phyloP scores from a whole-genome alignment of 30 jellyfish, hydroid and myxozoan genomes.

The Turritopsis dohrnii region DNA sequence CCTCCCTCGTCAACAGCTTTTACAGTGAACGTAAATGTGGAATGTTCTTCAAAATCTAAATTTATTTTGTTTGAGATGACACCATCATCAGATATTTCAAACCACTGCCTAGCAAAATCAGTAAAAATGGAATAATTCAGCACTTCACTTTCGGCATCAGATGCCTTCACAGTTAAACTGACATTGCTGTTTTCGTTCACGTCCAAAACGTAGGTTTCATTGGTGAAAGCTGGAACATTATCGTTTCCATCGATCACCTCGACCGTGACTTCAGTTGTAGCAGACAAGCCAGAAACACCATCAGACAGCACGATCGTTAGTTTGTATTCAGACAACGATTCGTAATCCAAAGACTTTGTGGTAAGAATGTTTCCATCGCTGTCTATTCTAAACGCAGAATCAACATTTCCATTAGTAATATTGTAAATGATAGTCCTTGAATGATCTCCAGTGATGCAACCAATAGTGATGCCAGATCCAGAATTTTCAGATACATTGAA shows the following conservation, averaged over 20 bases:
- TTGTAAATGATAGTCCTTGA: neutral
- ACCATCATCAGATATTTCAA: neutral
- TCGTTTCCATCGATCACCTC: slow-evolving; percentile 46
- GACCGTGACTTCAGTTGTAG: slow-evolving; percentile 37
- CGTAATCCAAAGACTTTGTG: slow-evolving; percentile 47
- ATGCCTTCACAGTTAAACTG: neutral
- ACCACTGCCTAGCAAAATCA: neutral
- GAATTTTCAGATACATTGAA: slow-evolving; percentile 13
- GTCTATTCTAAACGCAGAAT: neutral
- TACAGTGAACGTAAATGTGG: neutral
- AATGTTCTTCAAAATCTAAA: slow-evolving; percentile 2
- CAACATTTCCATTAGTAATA: slow-evolving; percentile 8
- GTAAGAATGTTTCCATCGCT: slow-evolving; percentile 21
- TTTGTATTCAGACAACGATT: slow-evolving; percentile 19
- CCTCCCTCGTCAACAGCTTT: slow-evolving; percentile 27
- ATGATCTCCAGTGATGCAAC: neutral
- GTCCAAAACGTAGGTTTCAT: slow-evolving; percentile 31
- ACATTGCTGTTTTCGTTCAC: slow-evolving; percentile 37
- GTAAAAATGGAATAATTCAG: neutral
- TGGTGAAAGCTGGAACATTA: slow-evolving; percentile 49
- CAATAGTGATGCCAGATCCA: slow-evolving; percentile 16
- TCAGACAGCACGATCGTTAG: slow-evolving; percentile 51
- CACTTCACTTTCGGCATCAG: slow-evolving; percentile 6
- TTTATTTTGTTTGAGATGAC: neutral
- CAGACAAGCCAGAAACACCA: slow-evolving; percentile 41